Percentiles rank a stretch among this genome's conserved stretches.
Evolutionary conservation across 2,888 invertebrate species (phyloP).

Genomic region (Branchinecta sandiegonensis): DNA sequence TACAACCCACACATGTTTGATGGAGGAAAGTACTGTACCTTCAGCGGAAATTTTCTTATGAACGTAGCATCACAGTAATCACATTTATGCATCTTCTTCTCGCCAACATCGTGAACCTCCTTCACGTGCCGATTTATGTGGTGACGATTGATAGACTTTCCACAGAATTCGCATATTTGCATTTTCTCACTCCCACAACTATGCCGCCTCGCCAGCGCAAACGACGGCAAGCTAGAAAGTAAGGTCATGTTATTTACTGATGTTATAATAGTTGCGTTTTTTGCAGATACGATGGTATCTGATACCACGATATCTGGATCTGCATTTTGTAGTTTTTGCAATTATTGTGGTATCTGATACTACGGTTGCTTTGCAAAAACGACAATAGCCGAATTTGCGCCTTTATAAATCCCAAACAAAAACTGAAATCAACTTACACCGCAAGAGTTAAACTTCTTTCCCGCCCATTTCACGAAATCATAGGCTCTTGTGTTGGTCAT

Average conservation of each 20-base stretch:
- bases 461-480: too few species aligned
- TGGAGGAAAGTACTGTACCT: not conserved
- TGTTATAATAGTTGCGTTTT: too few species aligned
- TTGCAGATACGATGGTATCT: too few species aligned
- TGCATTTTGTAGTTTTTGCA: too few species aligned
- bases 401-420: too few species aligned
- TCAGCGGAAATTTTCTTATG: constrained; percentile 8
- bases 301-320: too few species aligned
- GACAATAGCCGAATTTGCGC: too few species aligned
- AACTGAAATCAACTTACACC: too few species aligned
- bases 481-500: too few species aligned
- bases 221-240: not conserved
- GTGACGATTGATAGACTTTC: constrained; percentile 1
- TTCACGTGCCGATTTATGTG: constrained; percentile 1
- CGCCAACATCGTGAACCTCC: constrained; percentile 4
- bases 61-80: constrained; percentile 8
- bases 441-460: too few species aligned
- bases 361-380: too few species aligned
- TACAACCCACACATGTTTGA: not conserved
- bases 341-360: too few species aligned
- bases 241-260: not conserved
- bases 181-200: not conserved
- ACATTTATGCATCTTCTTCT: constrained; percentile 5
- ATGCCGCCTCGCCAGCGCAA: constrained; percentile 6
- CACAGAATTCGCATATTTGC: not conserved